A percentile compares a stretch with the other conserved stretches of the same genome.
Evolutionary conservation across 2,888 invertebrate genomes (phyloP).

Genomic region (Morpho deidamia): DNA sequence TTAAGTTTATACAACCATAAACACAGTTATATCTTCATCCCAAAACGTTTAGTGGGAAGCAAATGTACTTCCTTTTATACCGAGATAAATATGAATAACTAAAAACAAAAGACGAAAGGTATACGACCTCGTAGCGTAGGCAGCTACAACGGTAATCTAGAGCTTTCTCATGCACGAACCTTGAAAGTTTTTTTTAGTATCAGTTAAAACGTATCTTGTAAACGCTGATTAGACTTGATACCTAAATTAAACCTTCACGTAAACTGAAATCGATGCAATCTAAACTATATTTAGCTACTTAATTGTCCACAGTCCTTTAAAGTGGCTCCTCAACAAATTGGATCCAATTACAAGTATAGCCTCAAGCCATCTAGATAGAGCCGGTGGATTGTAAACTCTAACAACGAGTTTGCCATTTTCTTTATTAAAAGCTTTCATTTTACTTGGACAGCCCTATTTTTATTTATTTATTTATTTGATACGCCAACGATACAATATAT

Average conservation of each 20-base stretch:
- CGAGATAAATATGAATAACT: slow-evolving; percentile 44
- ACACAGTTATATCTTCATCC: too few relatives aligned
- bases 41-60: too few relatives aligned
- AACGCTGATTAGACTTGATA: slow-evolving; percentile 57
- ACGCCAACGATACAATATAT: too few relatives aligned
- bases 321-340: slow-evolving; percentile 42
- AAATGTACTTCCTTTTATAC: slow-evolving; percentile 1
- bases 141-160: slow-evolving; percentile 48
- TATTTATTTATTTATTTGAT: too few relatives aligned
- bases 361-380: slow-evolving; percentile 40
- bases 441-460: too few relatives aligned
- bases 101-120: slow-evolving; percentile 56
- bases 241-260: slow-evolving; percentile 56
- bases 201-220: slow-evolving; percentile 52
- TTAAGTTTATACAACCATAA: too few relatives aligned
- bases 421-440: too few relatives aligned
- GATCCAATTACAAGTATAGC: slow-evolving; percentile 38
- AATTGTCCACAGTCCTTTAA: slow-evolving; percentile 30
- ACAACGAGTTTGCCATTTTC: slow-evolving; percentile 22
- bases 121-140: slow-evolving; percentile 61
- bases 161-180: slow-evolving; percentile 64
- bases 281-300: slow-evolving; percentile 42
- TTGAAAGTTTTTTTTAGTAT: slow-evolving; percentile 67
- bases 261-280: slow-evolving; percentile 49
- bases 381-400: slow-evolving; percentile 28